Conservation (phyloP, 2,113 vertebrate genomes). For the Hypocryptadius cinnamomeus region DNA sequence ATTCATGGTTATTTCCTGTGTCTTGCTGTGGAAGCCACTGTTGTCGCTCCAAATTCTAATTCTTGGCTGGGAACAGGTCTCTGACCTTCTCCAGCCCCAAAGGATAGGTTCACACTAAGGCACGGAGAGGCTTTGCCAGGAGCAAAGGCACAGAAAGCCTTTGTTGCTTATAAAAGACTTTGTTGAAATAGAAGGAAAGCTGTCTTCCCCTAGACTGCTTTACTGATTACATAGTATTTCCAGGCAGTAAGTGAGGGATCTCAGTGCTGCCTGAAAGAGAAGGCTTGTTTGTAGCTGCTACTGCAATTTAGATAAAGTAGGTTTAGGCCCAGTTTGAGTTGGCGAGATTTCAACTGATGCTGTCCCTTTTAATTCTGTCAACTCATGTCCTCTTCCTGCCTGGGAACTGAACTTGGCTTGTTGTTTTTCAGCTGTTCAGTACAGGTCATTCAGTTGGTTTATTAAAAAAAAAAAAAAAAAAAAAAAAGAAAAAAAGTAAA, state of each 20-base stretch:
- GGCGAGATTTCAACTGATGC: slow-evolving; percentile 12
- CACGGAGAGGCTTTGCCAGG: neutral
- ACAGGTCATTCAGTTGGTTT: neutral
- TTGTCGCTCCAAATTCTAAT: neutral
- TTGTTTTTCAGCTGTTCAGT: slow-evolving; percentile 33
- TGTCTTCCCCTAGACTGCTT: neutral
- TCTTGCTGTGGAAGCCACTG: neutral
- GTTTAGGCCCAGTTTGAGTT: slow-evolving; percentile 20
- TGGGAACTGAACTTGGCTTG: neutral
- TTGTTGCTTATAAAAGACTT: slow-evolving; percentile 23
- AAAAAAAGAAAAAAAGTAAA: neutral
- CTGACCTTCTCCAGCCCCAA: neutral
- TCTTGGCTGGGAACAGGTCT: neutral
- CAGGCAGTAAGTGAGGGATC: neutral
- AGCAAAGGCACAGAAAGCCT: slow-evolving; percentile 40
- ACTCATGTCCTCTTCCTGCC: neutral
- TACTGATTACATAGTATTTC: neutral
- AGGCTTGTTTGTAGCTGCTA: slow-evolving; percentile 29
- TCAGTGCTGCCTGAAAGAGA: neutral
- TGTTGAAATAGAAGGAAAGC: slow-evolving; percentile 27
- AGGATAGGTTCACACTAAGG: neutral
- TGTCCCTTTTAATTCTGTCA: slow-evolving; percentile 45
- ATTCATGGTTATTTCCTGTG: neutral
- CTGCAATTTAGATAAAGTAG: slow-evolving; percentile 24
- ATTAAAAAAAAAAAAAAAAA: neutral